Conservation (phyloP, 2,888 invertebrate species). For the Tenthredo notha region DNA sequence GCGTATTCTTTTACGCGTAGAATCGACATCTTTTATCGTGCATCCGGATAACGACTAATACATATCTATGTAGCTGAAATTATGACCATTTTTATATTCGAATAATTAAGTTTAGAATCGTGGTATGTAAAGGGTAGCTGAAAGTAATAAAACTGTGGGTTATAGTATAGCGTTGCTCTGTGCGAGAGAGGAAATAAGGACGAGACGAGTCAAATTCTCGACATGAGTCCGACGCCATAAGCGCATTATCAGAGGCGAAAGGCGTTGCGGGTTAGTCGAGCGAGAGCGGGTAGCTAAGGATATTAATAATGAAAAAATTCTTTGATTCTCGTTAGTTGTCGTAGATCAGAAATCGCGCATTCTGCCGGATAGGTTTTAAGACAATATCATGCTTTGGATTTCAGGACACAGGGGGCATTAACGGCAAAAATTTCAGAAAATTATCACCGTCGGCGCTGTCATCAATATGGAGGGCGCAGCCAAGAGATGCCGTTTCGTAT, state of each 20-base stretch:
- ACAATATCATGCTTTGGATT: slow-evolving; percentile 76
- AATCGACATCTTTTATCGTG: slow-evolving; percentile 39
- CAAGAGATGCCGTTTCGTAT: slow-evolving; percentile 60
- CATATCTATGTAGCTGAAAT: not conserved
- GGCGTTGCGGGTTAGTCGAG: not conserved
- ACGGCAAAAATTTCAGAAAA: slow-evolving; percentile 84
- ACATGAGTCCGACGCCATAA: slow-evolving; percentile 43
- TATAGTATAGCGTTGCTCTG: not conserved
- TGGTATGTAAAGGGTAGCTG: not conserved
- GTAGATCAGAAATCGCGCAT: slow-evolving; percentile 72
- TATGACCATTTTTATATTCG: not conserved
- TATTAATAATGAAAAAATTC: slow-evolving; percentile 36
- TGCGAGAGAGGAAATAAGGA: not conserved
- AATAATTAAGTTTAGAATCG: not conserved
- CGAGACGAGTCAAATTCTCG: slow-evolving; percentile 4
- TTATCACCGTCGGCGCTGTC: slow-evolving; percentile 86
- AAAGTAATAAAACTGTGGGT: not conserved
- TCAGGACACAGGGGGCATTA: slow-evolving; percentile 84
- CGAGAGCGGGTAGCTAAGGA: slow-evolving; percentile 2
- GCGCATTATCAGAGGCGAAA: slow-evolving; percentile 33
- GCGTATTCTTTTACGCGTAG: slow-evolving; percentile 2
- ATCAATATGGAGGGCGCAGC: slow-evolving; percentile 81
- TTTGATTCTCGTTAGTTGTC: slow-evolving; percentile 28
- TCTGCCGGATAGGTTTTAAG: slow-evolving; percentile 76
- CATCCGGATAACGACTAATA: slow-evolving; percentile 13